Evolutionary conservation across 2,888 invertebrate genomes (phyloP).

Genomic region (Eupithecia subfuscata): DNA sequence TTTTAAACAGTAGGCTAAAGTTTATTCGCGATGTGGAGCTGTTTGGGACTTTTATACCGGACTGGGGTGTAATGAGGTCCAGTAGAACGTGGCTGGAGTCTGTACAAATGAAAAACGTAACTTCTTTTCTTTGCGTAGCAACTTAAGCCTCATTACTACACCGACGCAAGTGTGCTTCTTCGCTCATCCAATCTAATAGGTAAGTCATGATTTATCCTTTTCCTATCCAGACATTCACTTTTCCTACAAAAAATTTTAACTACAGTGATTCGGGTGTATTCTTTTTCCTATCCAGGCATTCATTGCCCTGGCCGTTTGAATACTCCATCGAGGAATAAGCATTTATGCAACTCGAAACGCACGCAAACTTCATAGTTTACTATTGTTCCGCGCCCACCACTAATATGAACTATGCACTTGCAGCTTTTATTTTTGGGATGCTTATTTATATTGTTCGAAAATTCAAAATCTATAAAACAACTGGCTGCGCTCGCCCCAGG

Average conservation of each 20-base stretch:
- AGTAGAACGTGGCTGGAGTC: background rate
- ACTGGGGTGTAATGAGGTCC: slow-evolving; percentile 9
- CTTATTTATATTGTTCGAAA: no score
- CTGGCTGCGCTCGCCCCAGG: background rate
- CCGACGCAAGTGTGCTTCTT: background rate
- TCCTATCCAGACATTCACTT: background rate
- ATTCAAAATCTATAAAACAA: no score
- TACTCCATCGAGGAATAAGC: slow-evolving; percentile 1
- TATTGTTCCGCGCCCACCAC: slow-evolving; percentile 13
- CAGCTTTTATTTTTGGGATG: no score
- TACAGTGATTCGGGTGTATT: no score
- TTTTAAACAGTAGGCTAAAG: slow-evolving; percentile 20
- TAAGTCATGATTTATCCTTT: background rate
- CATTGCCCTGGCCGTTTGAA: no score
- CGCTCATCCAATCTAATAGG: background rate
- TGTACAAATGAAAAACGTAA: background rate
- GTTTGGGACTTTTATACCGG: slow-evolving; percentile 18
- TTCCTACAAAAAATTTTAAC: background rate
- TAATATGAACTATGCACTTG: no score
- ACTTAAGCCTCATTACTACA: background rate
- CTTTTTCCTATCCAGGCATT: no score
- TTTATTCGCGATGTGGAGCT: slow-evolving; percentile 2
- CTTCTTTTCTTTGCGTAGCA: no score
- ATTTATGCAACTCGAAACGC: slow-evolving; percentile 21
- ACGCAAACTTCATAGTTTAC: slow-evolving; percentile 20